Evolutionary conservation across 92 coral and sea anemone species (phyloP).

Genomic region (Umimayanthus chanpuru): DNA sequence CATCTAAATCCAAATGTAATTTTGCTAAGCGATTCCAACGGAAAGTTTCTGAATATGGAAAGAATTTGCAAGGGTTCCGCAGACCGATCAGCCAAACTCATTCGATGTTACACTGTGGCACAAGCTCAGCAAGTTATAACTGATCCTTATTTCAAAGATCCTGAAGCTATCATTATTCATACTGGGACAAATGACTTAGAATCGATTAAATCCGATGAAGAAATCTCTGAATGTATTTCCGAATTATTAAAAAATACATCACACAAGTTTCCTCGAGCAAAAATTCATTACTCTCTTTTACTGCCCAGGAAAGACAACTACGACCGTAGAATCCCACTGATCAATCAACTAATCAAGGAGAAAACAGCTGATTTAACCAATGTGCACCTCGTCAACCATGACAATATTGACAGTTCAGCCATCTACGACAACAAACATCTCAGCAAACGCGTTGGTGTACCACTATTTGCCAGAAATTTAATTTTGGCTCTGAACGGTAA

Average conservation of each 20-base stretch:
- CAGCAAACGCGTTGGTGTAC: background rate
- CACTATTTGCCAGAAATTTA: background rate
- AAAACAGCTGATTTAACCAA: background rate
- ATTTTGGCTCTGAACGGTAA: background rate
- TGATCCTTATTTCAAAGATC: background rate
- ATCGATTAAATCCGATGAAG: background rate
- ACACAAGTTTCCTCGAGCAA: background rate
- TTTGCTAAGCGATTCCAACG: conserved; percentile 9
- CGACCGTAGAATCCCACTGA: conserved; percentile 21
- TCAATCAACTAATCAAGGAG: conserved; percentile 26
- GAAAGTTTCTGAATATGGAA: background rate
- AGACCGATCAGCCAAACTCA: background rate
- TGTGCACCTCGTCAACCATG: conserved; percentile 3
- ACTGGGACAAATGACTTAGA: conserved; percentile 7
- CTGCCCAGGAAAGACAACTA: conserved; percentile 15
- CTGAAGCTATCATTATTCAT: background rate
- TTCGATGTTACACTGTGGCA: background rate
- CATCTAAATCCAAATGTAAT: conserved; percentile 13
- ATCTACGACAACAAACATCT: conserved; percentile 27
- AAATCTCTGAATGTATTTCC: background rate
- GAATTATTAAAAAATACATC: conserved; percentile 9
- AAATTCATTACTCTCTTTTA: background rate
- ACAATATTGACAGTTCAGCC: conserved; percentile 28
- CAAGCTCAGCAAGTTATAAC: background rate
- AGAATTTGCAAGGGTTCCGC: conserved; percentile 1